Percentiles rank a stretch among this genome's conserved stretches.
These are phyloP conservation scores for Semicossyphus pulcher DNA, from an alignment of 2,113 vertebrate species.

Conservation along the genomic window DNA sequence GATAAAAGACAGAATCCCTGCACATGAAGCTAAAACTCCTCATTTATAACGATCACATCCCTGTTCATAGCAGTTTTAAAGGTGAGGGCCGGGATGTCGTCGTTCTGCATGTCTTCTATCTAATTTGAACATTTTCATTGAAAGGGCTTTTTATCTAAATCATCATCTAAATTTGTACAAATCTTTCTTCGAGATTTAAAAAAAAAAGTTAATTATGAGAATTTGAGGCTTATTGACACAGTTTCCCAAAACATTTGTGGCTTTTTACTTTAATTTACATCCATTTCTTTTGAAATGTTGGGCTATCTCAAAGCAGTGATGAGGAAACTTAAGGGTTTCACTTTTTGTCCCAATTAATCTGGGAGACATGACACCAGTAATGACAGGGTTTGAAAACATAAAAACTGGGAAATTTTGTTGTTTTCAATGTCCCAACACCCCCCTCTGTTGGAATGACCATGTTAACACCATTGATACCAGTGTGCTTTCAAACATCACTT, in stretches of 20 bases:
- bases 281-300: background rate
- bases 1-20: constrained; percentile 38
- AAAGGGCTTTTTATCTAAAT: background rate
- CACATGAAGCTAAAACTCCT: constrained; percentile 68
- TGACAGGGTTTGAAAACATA: constrained; percentile 34
- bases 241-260: constrained; percentile 49
- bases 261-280: background rate
- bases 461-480: constrained; percentile 37
- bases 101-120: background rate
- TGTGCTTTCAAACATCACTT: constrained; percentile 66
- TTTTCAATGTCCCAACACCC: constrained; percentile 48
- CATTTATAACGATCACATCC: constrained; percentile 62
- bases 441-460: constrained; percentile 43
- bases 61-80: constrained; percentile 16
- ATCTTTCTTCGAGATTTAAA: constrained; percentile 34
- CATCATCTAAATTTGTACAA: constrained; percentile 14
- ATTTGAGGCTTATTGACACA: background rate
- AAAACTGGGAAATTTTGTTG: too few species aligned
- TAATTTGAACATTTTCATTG: background rate
- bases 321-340: background rate
- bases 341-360: background rate
- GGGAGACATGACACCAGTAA: background rate
- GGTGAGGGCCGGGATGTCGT: background rate
- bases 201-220: constrained; percentile 25
- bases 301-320: background rate